Evolutionary conservation across 1,140 invertebrate species (phyloP), one percentile per base, ranked within the genome.

Genomic region (Atopsyche davidsoni): DNA sequence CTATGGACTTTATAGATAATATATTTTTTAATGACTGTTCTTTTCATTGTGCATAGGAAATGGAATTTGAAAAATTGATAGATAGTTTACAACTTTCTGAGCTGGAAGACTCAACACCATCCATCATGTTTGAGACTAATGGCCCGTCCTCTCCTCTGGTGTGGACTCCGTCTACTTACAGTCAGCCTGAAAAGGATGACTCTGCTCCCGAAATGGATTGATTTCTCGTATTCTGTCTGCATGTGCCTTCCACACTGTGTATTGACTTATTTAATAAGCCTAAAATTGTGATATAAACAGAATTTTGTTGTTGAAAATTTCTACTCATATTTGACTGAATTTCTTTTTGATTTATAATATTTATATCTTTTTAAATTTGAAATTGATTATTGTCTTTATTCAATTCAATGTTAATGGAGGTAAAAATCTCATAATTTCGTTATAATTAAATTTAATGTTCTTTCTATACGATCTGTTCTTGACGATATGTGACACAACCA

Each of bases 101-200:
- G 16, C 19, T 55, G 16, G 46, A 34, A 13, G 7, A 14, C 4
- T 28, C 46, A 10, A 11, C 11, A 4, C 22, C 11, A 13, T 31
- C 43, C 23, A 43, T 18, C 11, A 25, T 35, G 24, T 1, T 23
- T 10, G 11, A 35, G 14, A 11, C 35, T 38, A 28, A 51, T 36
- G 11, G 11, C 23, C 36, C 19, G 25, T 18, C 34, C 3, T 21
- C 44, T 4, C 38, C 46, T 9, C 28, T 31, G 13, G 18, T 28
- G 4, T 54, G 46, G 47, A 31, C 38, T 17, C 31, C 47, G 3
- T 41, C 56, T 3, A 22, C 44, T 16, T 54, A 54, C 34, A 53
- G 45, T 19, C 56, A 54, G 39, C 51, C 56, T 6, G 56, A 58
- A 38, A 58, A 58, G 34, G 56, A 58, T 16, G 51, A 58, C 28